Conservation (phyloP, 2,113 vertebrate genomes). For the Podiceps cristatus region DNA sequence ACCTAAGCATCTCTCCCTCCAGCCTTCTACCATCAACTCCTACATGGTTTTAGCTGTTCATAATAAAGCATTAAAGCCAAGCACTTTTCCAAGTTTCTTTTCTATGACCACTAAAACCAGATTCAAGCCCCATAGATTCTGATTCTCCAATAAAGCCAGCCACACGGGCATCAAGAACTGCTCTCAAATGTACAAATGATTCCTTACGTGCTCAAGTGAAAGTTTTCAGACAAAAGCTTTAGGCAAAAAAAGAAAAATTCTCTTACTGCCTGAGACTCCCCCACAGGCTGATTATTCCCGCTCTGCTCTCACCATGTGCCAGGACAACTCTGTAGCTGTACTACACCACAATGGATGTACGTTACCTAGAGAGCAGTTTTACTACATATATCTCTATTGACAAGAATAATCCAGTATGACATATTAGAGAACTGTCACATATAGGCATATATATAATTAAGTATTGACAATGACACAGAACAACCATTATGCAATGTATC, state of each 20-base stretch:
- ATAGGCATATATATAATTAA: background rate
- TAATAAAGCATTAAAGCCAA: background rate
- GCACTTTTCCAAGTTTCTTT: background rate
- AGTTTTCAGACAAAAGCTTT: background rate
- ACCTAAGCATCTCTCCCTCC: background rate
- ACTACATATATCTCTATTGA: background rate
- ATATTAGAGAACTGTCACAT: background rate
- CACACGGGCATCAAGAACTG: background rate
- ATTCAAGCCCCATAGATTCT: background rate
- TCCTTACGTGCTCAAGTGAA: background rate
- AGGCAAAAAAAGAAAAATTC: background rate
- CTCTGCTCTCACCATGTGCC: too few relatives aligned
- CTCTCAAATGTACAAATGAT: background rate
- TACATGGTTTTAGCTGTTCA: background rate
- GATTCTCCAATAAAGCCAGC: background rate
- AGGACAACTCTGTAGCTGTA: background rate
- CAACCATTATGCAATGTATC: background rate
- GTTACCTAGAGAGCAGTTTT: background rate
- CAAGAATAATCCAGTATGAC: background rate
- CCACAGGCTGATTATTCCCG: background rate
- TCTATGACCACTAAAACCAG: background rate
- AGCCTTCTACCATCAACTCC: background rate
- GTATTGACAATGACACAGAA: background rate
- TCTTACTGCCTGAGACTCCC: background rate
- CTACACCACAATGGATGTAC: background rate